Evolutionary conservation across 2,113 vertebrate species (phyloP).

Genomic region (Heterotis niloticus): DNA sequence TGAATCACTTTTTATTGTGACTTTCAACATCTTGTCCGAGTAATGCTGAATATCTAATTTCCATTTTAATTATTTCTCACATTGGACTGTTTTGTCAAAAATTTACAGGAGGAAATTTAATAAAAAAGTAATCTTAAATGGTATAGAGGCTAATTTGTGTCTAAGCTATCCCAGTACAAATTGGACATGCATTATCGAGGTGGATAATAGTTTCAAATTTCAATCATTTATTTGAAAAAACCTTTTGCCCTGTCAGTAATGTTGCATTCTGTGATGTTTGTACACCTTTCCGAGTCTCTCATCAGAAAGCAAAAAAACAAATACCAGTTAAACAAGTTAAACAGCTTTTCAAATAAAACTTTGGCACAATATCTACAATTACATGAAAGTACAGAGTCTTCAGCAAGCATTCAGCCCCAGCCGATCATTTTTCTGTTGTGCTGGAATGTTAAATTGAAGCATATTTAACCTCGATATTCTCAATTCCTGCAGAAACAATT

Average conservation of each 20-base stretch:
- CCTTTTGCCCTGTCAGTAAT: neutral
- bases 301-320: too few species aligned
- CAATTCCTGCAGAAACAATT: too few species aligned
- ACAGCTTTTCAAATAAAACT: too few species aligned
- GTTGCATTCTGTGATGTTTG: neutral
- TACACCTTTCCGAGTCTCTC: neutral
- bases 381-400: too few species aligned
- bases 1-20: neutral
- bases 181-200: neutral
- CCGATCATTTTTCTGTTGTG: too few species aligned
- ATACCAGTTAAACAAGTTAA: too few species aligned
- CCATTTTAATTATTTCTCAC: constrained; percentile 14
- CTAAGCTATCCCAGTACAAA: too few species aligned
- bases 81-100: neutral
- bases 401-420: too few species aligned
- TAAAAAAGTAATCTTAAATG: constrained; percentile 5
- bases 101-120: neutral
- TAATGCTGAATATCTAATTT: constrained; percentile 13
- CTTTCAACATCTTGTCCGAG: neutral
- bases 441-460: too few species aligned
- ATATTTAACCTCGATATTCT: too few species aligned
- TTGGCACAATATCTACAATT: too few species aligned
- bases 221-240: neutral
- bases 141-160: neutral
- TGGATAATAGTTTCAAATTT: neutral